A percentile compares a stretch with the other conserved stretches of the same genome.
These are phyloP conservation scores for Pseudorhombus dupliciocellatus DNA, from an alignment of 2,113 vertebrate genomes.

Conservation along the genomic window DNA sequence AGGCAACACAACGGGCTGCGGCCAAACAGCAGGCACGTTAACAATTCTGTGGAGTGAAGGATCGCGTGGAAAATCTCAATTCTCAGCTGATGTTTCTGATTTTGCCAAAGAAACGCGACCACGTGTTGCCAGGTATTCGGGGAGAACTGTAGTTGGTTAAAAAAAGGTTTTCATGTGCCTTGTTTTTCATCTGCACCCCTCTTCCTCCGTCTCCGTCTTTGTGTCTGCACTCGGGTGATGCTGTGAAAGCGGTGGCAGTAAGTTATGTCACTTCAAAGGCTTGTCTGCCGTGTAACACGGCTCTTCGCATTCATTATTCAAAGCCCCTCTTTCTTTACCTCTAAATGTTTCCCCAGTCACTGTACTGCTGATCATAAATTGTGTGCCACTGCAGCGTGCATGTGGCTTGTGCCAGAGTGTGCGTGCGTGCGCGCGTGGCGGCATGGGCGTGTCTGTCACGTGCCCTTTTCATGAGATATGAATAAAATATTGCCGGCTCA, in stretches of 20 bases:
- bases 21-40: conserved; percentile 5
- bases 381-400: conserved; percentile 15
- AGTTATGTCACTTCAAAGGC: conserved; percentile 80
- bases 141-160: conserved; percentile 29
- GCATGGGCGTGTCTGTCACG: neutral
- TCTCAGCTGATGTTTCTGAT: conserved; percentile 32
- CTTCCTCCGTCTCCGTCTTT: conserved; percentile 58
- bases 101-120: neutral
- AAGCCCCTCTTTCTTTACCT: conserved; percentile 70
- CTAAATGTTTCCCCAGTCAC: conserved; percentile 75
- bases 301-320: conserved; percentile 80
- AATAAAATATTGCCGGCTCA: conserved; percentile 38
- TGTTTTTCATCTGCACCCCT: conserved; percentile 38
- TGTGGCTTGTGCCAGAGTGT: conserved; percentile 17
- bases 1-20: conserved; percentile 11
- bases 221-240: conserved; percentile 56
- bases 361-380: conserved; percentile 61
- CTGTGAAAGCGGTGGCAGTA: conserved; percentile 67
- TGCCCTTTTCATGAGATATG: conserved; percentile 40
- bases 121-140: conserved; percentile 19
- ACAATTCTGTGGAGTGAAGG: conserved; percentile 11
- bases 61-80: neutral
- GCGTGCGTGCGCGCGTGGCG: conserved; percentile 19
- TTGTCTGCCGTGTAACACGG: conserved; percentile 72
- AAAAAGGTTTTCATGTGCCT: conserved; percentile 45